Evolutionary conservation across 2,797 vertebrate species (phyloP).

Genomic region (Eulemur rubriventer): DNA sequence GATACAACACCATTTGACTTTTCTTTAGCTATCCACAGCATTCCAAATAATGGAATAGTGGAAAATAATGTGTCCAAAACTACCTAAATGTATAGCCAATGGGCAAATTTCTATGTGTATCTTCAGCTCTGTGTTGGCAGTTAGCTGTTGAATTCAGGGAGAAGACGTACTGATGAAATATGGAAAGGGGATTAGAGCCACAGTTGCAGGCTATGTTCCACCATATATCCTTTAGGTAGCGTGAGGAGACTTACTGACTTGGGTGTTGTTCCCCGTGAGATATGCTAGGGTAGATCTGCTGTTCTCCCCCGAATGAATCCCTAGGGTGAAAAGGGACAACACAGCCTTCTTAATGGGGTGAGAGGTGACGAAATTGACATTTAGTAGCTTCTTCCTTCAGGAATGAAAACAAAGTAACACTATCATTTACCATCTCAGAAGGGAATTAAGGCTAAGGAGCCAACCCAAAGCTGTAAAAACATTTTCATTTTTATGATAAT

Average conservation of each 20-base stretch:
- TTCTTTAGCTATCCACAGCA: background rate
- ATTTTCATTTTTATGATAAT: constrained; percentile 22
- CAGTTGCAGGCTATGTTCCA: background rate
- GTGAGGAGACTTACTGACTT: background rate
- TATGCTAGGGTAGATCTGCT: background rate
- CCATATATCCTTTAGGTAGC: background rate
- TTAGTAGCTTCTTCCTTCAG: background rate
- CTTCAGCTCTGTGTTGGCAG: background rate
- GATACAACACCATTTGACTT: background rate
- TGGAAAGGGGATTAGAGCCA: background rate
- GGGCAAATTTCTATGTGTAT: background rate
- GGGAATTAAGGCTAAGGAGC: background rate
- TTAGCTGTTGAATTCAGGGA: background rate
- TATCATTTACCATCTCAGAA: constrained; percentile 2
- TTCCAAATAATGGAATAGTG: background rate
- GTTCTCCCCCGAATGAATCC: background rate
- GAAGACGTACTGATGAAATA: background rate
- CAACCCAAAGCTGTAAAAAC: background rate
- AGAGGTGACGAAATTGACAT: background rate
- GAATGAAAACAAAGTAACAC: constrained; percentile 23
- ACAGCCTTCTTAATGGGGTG: background rate
- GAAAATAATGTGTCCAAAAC: background rate
- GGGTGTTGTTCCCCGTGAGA: background rate
- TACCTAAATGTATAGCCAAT: background rate
- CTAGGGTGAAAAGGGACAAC: background rate